Conservation (phyloP, 2,888 invertebrate species). For the Mechanitis mazaeus region DNA sequence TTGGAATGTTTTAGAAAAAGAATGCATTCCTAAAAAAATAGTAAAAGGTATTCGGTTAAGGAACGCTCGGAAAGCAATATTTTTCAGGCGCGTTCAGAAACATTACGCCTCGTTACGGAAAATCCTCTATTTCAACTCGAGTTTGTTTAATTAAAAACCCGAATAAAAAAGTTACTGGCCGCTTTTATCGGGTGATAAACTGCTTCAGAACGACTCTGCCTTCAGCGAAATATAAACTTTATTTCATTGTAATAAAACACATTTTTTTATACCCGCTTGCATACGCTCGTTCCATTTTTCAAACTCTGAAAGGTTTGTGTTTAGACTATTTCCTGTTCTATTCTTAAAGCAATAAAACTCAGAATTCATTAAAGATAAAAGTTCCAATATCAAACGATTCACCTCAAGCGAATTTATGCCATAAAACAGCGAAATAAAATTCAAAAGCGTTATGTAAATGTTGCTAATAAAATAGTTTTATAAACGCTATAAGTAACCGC, state of each 20-base stretch:
- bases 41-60: slow-evolving; percentile 4
- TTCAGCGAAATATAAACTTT: slow-evolving; percentile 39
- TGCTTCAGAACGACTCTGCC: slow-evolving; percentile 34
- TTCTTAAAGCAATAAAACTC: slow-evolving; percentile 61
- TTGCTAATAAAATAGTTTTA: slow-evolving; percentile 15
- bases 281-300: slow-evolving; percentile 37
- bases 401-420: slow-evolving; percentile 25
- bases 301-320: slow-evolving; percentile 53
- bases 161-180: slow-evolving; percentile 66
- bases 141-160: slow-evolving; percentile 74
- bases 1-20: slow-evolving; percentile 8
- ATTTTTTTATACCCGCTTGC: slow-evolving; percentile 22
- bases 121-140: slow-evolving; percentile 48
- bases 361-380: slow-evolving; percentile 52
- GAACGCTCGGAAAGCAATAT: slow-evolving; percentile 33
- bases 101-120: slow-evolving; percentile 54
- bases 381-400: slow-evolving; percentile 35
- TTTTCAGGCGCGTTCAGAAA: slow-evolving; percentile 38
- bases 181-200: slow-evolving; percentile 71
- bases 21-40: slow-evolving; percentile 12
- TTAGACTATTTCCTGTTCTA: slow-evolving; percentile 66
- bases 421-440: slow-evolving; percentile 27
- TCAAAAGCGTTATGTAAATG: slow-evolving; percentile 22
- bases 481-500: slow-evolving; percentile 10
- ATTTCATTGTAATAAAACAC: slow-evolving; percentile 30